phyloP scores from a whole-genome alignment of 1,140 invertebrate species.

The Bombus confusus region DNA sequence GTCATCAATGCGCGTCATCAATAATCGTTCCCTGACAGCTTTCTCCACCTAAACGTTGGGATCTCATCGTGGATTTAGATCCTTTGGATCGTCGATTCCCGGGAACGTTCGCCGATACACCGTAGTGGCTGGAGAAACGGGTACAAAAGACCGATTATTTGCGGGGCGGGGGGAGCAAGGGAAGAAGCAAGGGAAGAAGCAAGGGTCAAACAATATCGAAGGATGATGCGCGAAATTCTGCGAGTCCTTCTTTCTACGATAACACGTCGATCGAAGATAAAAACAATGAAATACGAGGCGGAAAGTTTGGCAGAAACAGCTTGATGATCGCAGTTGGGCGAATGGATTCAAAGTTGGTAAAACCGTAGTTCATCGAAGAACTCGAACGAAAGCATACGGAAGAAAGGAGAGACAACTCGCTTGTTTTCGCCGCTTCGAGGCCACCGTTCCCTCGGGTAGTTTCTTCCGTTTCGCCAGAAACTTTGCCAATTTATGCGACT shows the following conservation, averaged over 20 bases:
- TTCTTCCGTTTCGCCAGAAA: constrained; percentile 65
- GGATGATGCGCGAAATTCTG: not conserved
- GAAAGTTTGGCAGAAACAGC: constrained; percentile 34
- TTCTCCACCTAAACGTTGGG: constrained; percentile 41
- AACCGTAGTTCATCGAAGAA: constrained; percentile 40
- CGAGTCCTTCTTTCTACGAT: not conserved
- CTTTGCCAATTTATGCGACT: constrained; percentile 73
- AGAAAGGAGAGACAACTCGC: constrained; percentile 20
- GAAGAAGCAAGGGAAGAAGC: not conserved
- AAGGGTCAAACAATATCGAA: not conserved
- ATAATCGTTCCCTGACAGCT: constrained; percentile 78
- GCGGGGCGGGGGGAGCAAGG: accelerated
- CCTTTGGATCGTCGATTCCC: constrained; percentile 24
- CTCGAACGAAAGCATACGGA: constrained; percentile 42
- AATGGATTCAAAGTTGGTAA: constrained; percentile 42
- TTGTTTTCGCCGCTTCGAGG: constrained; percentile 33
- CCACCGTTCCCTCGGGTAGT: constrained; percentile 36
- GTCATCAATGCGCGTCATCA: constrained; percentile 75
- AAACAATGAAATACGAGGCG: constrained; percentile 12
- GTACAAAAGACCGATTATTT: constrained; percentile 21
- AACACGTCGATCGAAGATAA: not conserved
- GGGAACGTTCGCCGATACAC: not conserved
- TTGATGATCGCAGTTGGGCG: constrained; percentile 27
- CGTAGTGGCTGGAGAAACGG: not conserved
- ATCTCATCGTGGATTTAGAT: constrained; percentile 49